Percentiles rank a stretch among this genome's conserved stretches.
phyloP scores from a whole-genome alignment of 1,140 invertebrate species.

The Tetramorium parvispinum region DNA sequence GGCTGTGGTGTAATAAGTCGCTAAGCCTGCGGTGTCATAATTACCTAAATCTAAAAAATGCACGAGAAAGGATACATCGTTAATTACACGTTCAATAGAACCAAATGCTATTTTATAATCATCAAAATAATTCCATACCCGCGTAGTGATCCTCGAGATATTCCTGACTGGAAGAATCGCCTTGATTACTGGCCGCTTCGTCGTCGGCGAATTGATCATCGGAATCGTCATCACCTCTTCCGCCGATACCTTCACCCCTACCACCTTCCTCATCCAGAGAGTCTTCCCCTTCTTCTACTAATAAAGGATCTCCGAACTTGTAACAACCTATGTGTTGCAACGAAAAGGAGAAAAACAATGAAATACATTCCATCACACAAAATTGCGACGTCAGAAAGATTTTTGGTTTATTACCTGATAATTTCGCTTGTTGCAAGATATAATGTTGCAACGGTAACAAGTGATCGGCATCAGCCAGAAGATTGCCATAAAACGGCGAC shows the following conservation, averaged over 20 bases:
- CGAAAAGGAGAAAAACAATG: background rate
- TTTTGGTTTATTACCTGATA: constrained; percentile 86
- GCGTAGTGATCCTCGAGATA: constrained; percentile 86
- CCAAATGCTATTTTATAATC: background rate
- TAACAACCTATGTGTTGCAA: constrained; percentile 85
- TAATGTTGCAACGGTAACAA: constrained; percentile 94
- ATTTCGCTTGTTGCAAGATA: constrained; percentile 93
- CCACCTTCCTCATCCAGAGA: constrained; percentile 87
- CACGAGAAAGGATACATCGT: constrained; percentile 1
- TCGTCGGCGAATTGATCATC: constrained; percentile 90
- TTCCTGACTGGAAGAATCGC: constrained; percentile 87
- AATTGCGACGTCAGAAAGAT: background rate
- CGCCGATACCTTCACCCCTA: constrained; percentile 77
- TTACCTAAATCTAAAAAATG: constrained; percentile 80
- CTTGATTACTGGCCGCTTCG: constrained; percentile 88
- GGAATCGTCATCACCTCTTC: constrained; percentile 86
- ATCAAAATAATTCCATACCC: constrained; percentile 68
- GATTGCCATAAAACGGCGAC: constrained; percentile 83
- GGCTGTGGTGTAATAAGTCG: constrained; percentile 84
- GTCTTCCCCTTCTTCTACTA: constrained; percentile 89
- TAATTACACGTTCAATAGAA: background rate
- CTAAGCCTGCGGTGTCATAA: constrained; percentile 83
- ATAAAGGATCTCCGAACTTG: constrained; percentile 88
- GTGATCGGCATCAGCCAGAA: constrained; percentile 86
- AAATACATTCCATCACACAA: background rate